These are phyloP conservation scores for Yponomeuta cagnagella DNA, from an alignment of 2,888 invertebrate genomes.

Conservation along the genomic window DNA sequence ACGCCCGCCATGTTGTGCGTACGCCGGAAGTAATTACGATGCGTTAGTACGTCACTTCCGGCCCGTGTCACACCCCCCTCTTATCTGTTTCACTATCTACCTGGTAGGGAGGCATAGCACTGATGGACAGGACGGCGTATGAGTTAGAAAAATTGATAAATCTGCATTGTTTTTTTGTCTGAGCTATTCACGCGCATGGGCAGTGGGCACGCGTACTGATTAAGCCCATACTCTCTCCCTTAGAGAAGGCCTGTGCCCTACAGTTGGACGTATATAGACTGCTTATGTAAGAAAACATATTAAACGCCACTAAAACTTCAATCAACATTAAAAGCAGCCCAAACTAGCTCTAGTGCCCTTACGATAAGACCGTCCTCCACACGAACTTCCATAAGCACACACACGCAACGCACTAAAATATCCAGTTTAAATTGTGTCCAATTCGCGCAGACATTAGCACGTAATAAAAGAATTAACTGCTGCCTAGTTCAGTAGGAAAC, in stretches of 20 bases:
- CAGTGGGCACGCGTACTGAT: too few relatives aligned
- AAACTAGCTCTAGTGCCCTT: not conserved
- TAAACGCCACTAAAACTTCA: not conserved
- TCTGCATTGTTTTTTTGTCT: too few relatives aligned
- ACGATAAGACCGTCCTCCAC: too few relatives aligned
- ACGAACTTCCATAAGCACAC: not conserved
- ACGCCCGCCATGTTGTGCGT: slow-evolving; percentile 1
- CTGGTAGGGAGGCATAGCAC: not conserved
- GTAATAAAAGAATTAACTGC: slow-evolving; percentile 1
- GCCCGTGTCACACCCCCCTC: not conserved
- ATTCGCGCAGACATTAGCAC: not conserved
- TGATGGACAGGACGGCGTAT: too few relatives aligned
- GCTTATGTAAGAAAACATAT: not conserved
- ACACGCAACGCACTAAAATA: not conserved
- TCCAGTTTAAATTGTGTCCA: not conserved
- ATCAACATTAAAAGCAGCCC: not conserved
- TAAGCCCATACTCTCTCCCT: too few relatives aligned
- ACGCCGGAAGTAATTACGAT: slow-evolving; percentile 6
- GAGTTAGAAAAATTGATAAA: too few relatives aligned
- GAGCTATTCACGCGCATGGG: too few relatives aligned
- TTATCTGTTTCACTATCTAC: not conserved
- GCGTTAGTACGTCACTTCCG: slow-evolving; percentile 7
- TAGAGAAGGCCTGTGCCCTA: not conserved
- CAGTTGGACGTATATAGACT: not conserved
- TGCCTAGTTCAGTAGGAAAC: not conserved